A percentile compares a stretch with the other conserved stretches of the same genome.
phyloP scores from a whole-genome alignment of 2,113 vertebrate species.

The Notothenia rossii region DNA sequence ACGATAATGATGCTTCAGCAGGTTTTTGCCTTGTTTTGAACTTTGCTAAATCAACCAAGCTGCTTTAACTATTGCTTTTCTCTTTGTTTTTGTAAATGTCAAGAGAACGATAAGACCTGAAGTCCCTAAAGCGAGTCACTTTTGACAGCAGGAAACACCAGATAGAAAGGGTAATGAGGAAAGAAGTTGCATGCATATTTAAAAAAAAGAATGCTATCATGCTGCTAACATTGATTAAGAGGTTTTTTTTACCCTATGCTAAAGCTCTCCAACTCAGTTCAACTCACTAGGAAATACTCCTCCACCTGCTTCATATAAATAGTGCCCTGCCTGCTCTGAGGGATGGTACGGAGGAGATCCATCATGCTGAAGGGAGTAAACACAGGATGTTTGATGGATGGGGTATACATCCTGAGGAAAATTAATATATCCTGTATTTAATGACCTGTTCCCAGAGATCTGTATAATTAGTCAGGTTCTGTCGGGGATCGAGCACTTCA shows the following conservation, averaged over 20 bases:
- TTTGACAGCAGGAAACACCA: constrained; percentile 28
- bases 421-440: constrained; percentile 67
- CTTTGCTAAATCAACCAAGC: constrained; percentile 36
- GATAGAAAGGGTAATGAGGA: constrained; percentile 29
- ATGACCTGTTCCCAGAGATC: constrained; percentile 63
- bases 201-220: background rate
- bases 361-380: constrained; percentile 21
- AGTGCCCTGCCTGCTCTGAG: constrained; percentile 13
- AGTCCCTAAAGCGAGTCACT: constrained; percentile 7
- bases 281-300: background rate
- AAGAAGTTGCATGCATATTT: constrained; percentile 40
- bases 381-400: constrained; percentile 61
- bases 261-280: background rate
- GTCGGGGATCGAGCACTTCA: constrained; percentile 33
- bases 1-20: constrained; percentile 41
- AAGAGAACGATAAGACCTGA: constrained; percentile 29
- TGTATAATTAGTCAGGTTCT: constrained; percentile 66
- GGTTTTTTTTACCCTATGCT: background rate
- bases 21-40: constrained; percentile 9
- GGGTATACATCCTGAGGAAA: constrained; percentile 49
- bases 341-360: constrained; percentile 20
- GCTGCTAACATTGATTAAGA: constrained; percentile 34
- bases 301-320: constrained; percentile 14
- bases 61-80: constrained; percentile 11
- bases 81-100: constrained; percentile 15